A percentile compares a stretch with the other conserved stretches of the same genome.
Evolutionary conservation across 2,797 vertebrate genomes (phyloP).

Genomic region (Hemitrygon akajei): DNA sequence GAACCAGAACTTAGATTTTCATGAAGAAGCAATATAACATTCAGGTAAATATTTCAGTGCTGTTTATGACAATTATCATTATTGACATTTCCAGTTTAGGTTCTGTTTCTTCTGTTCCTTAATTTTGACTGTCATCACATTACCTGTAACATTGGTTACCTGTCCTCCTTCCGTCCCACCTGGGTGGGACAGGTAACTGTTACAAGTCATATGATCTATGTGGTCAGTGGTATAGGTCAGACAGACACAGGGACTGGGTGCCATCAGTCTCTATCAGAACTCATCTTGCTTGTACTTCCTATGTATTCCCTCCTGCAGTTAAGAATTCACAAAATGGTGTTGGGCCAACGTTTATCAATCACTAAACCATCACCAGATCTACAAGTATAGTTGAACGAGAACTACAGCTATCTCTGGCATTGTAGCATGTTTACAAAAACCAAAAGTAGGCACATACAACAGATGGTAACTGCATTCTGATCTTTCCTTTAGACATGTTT

Average conservation of each 20-base stretch:
- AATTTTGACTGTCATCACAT: neutral
- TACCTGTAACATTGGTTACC: neutral
- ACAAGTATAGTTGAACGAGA: no score
- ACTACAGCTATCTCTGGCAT: no score
- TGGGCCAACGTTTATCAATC: neutral
- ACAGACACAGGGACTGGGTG: neutral
- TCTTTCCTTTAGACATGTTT: no score
- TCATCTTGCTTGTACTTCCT: neutral
- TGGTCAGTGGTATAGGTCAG: neutral
- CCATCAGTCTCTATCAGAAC: neutral
- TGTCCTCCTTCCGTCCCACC: neutral
- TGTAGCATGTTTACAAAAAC: no score
- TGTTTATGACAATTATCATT: neutral
- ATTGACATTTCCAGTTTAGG: neutral
- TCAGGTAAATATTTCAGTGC: neutral
- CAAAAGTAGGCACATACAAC: no score
- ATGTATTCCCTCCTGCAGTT: neutral
- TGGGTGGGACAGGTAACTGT: neutral
- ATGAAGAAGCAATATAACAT: neutral
- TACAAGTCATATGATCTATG: no score
- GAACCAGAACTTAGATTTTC: neutral
- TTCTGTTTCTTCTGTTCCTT: neutral
- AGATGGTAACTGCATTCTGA: no score
- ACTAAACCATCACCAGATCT: no score
- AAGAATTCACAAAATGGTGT: neutral